These are phyloP conservation scores for Meandrusa payeni DNA, from an alignment of 2,888 invertebrate species.

Conservation along the genomic window DNA sequence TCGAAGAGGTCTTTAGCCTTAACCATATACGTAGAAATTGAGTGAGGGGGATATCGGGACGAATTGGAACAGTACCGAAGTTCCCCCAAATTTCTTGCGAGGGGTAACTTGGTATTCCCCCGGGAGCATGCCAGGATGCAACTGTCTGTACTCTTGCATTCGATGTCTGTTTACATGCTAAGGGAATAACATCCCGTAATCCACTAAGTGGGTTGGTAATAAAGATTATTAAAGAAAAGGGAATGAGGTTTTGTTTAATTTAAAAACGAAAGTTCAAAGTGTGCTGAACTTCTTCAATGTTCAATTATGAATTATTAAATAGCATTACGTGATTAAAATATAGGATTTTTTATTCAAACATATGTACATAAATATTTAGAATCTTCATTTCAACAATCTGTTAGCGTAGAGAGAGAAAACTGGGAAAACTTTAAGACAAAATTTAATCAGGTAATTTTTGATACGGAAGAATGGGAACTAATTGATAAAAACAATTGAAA, in stretches of 20 bases:
- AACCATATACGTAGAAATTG: conserved; percentile 12
- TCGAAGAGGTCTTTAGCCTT: background rate
- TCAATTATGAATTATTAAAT: no score
- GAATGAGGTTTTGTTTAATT: background rate
- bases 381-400: no score
- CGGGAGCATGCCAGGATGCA: conserved; percentile 56
- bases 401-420: no score
- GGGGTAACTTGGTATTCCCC: conserved; percentile 45
- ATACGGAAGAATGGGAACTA: no score
- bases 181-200: conserved; percentile 32
- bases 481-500: no score
- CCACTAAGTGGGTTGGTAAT: conserved; percentile 1
- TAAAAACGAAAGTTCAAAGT: background rate
- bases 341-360: no score
- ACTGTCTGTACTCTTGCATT: conserved; percentile 51
- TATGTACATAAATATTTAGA: no score
- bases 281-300: no score
- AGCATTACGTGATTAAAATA: no score
- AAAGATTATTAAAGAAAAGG: conserved; percentile 6
- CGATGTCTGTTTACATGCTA: conserved; percentile 41
- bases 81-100: conserved; percentile 52
- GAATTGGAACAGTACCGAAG: conserved; percentile 46
- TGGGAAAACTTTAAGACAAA: no score
- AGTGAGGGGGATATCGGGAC: conserved; percentile 34
- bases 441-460: no score